A percentile compares a stretch with the other conserved stretches of the same genome.
Conservation (phyloP, 2,797 vertebrate species). For the Novumbra hubbsi region DNA sequence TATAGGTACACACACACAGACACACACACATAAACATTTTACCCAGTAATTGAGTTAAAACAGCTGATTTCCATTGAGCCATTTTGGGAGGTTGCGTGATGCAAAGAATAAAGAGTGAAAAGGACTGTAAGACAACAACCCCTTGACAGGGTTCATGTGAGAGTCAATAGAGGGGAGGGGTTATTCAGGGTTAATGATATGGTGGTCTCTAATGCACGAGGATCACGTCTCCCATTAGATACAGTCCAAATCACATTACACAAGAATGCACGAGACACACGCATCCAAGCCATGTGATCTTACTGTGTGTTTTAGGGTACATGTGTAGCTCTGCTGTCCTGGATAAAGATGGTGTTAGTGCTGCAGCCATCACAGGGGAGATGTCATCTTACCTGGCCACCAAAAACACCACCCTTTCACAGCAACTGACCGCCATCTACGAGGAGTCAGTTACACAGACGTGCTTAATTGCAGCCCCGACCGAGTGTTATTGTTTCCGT, state of each 20-base stretch:
- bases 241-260: background rate
- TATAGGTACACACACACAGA: conserved; percentile 79
- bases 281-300: no score
- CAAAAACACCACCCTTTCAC: conserved; percentile 81
- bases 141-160: no score
- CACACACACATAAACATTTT: conserved; percentile 13
- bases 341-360: conserved; percentile 97
- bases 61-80: no score
- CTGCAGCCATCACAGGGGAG: conserved; percentile 91
- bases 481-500: background rate
- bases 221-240: background rate
- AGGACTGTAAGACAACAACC: no score
- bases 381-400: conserved; percentile 84
- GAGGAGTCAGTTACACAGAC: conserved; percentile 80
- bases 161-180: no score
- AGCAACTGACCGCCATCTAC: conserved; percentile 87
- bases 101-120: no score
- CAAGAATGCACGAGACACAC: no score
- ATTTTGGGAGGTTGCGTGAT: no score
- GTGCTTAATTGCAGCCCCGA: no score
- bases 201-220: no score
- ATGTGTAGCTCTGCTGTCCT: conserved; percentile 94
- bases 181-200: no score
- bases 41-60: no score
- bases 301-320: conserved; percentile 78